Conservation (phyloP, 2,113 vertebrate species). For the Tragelaphus scriptus region DNA sequence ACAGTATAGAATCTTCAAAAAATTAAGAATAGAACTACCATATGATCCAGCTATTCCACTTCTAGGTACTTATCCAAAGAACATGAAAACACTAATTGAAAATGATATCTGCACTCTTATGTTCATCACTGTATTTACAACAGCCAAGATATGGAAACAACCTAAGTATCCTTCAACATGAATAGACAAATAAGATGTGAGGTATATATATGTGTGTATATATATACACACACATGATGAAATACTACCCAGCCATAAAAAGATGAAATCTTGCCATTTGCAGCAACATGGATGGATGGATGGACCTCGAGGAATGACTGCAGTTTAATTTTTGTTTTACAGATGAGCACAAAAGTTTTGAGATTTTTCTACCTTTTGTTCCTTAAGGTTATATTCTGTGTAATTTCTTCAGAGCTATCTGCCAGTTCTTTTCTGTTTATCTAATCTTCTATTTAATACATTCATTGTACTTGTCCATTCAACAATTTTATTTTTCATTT, state of each 20-base stretch:
- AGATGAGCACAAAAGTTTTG: not conserved
- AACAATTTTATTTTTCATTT: not conserved
- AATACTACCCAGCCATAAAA: not conserved
- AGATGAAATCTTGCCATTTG: not conserved
- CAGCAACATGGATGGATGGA: not conserved
- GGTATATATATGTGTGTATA: not conserved
- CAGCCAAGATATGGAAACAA: not conserved
- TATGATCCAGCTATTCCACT: not conserved
- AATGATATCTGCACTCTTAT: not conserved
- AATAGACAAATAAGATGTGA: not conserved
- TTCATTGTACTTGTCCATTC: not conserved
- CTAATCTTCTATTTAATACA: not conserved
- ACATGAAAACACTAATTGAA: not conserved
- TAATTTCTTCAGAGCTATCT: not conserved
- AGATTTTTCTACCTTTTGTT: not conserved
- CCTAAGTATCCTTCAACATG: not conserved
- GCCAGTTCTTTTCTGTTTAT: not conserved
- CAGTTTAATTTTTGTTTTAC: not conserved
- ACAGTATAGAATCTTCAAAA: not conserved
- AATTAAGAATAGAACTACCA: not conserved
- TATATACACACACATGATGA: accelerated
- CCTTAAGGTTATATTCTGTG: not conserved
- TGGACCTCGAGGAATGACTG: not conserved
- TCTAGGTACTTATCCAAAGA: not conserved
- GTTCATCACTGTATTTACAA: not conserved